Percentiles rank a stretch among this genome's conserved stretches.
These are phyloP conservation scores for Belonocnema kinseyi DNA, from an alignment of 1,140 invertebrate genomes.

Conservation along the genomic window DNA sequence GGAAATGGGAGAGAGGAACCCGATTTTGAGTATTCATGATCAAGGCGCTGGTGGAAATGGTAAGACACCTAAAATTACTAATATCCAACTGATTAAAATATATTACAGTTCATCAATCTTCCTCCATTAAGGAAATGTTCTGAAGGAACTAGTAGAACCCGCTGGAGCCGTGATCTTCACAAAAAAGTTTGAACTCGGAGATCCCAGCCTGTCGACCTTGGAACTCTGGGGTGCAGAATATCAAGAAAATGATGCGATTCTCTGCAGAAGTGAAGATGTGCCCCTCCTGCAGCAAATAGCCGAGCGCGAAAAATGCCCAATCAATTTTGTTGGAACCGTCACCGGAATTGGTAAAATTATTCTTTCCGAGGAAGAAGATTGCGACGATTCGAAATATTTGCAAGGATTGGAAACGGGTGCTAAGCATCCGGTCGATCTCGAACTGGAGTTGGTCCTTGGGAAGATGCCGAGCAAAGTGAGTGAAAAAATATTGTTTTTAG, in stretches of 20 bases:
- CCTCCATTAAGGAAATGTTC: constrained; percentile 86
- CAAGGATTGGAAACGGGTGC: constrained; percentile 55
- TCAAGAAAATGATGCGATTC: constrained; percentile 95
- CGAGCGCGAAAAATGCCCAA: constrained; percentile 91
- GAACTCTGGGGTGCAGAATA: constrained; percentile 99
- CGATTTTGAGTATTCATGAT: constrained; percentile 95
- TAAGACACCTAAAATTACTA: constrained; percentile 56
- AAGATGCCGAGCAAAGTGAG: constrained; percentile 87
- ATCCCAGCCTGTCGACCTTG: constrained; percentile 93
- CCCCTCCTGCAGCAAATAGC: constrained; percentile 85
- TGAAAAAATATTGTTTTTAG: background rate
- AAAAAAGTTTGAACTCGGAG: constrained; percentile 92
- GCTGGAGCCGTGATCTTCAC: constrained; percentile 94
- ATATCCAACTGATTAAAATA: background rate
- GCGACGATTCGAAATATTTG: constrained; percentile 65
- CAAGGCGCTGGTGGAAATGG: constrained; percentile 98
- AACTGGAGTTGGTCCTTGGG: constrained; percentile 92
- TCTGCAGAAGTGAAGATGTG: constrained; percentile 83
- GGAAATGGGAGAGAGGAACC: constrained; percentile 88
- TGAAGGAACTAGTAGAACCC: constrained; percentile 97
- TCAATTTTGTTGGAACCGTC: constrained; percentile 94
- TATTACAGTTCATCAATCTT: background rate
- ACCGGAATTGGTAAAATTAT: constrained; percentile 91
- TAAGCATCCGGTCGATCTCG: constrained; percentile 87
- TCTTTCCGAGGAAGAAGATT: constrained; percentile 80